Conservation (phyloP, 2,797 vertebrate genomes). For the Gambelia wislizenii region DNA sequence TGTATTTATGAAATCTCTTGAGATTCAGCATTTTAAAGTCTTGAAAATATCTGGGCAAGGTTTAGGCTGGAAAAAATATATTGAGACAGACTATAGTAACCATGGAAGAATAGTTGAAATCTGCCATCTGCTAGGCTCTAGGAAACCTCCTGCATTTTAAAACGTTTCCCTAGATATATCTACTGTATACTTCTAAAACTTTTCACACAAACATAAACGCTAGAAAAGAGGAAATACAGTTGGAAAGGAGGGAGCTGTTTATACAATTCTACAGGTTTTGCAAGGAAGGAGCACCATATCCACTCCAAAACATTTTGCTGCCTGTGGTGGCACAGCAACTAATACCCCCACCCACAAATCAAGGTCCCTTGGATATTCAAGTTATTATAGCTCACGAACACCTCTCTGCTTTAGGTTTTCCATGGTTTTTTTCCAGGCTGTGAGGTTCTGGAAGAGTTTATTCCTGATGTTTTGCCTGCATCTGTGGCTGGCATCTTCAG, state of each 20-base stretch:
- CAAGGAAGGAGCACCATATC: background rate
- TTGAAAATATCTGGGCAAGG: background rate
- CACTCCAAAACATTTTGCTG: background rate
- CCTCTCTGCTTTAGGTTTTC: background rate
- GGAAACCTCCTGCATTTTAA: background rate
- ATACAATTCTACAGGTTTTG: background rate
- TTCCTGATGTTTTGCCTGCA: no score
- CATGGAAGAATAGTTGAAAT: background rate
- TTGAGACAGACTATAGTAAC: no score
- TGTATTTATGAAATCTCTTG: background rate
- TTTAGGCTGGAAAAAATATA: background rate
- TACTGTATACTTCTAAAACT: background rate
- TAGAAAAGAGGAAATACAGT: background rate
- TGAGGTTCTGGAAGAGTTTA: no score
- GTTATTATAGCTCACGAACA: no score
- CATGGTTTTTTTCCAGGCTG: no score
- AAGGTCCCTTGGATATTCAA: background rate
- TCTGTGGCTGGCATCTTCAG: no score
- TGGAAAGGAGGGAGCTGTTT: no score
- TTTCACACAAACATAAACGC: background rate
- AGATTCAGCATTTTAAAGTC: background rate
- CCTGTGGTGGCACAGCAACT: background rate
- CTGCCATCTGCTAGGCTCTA: background rate
- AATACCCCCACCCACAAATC: background rate
- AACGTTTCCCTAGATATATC: background rate